A percentile compares a stretch with the other conserved stretches of the same genome.
Conservation (phyloP, 2,797 vertebrate genomes). For the Gambusia yucatana region DNA sequence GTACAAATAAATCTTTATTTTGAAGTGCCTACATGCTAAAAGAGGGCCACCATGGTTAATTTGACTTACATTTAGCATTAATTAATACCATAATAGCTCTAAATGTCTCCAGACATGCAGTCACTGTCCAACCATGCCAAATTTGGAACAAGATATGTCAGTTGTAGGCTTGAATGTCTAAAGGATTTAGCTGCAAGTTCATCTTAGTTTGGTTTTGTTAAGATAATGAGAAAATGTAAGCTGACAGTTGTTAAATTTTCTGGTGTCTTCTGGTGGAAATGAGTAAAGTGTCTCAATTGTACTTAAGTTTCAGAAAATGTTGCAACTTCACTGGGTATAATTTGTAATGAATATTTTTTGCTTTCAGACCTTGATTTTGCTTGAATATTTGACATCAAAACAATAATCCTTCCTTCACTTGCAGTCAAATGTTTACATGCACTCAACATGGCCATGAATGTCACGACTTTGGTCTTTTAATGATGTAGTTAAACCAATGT, state of each 20-base stretch:
- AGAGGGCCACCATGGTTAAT: conserved; percentile 47
- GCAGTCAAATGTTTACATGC: neutral
- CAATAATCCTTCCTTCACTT: neutral
- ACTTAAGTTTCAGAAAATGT: neutral
- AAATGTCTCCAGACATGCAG: conserved; percentile 23
- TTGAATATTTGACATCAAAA: neutral
- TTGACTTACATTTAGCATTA: conserved; percentile 51
- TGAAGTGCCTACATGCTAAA: conserved; percentile 14
- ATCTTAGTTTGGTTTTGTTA: neutral
- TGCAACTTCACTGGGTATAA: neutral
- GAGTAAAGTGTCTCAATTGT: neutral
- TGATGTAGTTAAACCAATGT: neutral
- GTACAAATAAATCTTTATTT: conserved; percentile 15
- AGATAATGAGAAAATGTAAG: neutral
- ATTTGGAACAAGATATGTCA: neutral
- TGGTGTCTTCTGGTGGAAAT: neutral
- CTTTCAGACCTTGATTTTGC: neutral
- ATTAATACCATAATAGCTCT: conserved; percentile 47
- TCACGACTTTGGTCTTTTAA: neutral
- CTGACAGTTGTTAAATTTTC: neutral
- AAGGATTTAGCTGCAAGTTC: neutral
- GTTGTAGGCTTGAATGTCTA: neutral
- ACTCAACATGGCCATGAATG: neutral
- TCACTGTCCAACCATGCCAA: neutral
- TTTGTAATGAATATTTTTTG: neutral